These are phyloP conservation scores for Xestia c-nigrum DNA, from an alignment of 2,888 invertebrate species.

Conservation along the genomic window DNA sequence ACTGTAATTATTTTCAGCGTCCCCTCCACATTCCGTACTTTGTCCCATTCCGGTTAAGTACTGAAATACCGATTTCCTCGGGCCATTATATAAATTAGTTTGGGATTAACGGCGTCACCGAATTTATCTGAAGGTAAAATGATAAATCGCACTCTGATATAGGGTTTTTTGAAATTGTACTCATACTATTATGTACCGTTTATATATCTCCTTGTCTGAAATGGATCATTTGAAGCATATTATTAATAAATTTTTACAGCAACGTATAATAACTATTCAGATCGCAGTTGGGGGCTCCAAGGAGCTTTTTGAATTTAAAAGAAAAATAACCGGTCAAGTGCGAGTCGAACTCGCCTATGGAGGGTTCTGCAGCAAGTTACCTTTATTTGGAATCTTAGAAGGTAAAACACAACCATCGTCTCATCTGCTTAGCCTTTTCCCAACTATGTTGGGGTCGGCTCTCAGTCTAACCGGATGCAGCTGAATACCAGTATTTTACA, in stretches of 20 bases:
- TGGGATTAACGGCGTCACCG: conserved; percentile 71
- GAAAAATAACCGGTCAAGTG: too few relatives aligned
- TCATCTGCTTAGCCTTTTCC: too few relatives aligned
- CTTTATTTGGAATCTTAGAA: too few relatives aligned
- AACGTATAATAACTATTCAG: neutral
- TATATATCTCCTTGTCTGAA: too few relatives aligned
- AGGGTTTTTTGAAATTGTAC: neutral
- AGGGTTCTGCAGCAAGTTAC: too few relatives aligned
- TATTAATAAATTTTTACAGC: neutral
- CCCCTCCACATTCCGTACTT: conserved; percentile 60
- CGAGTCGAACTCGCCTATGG: too few relatives aligned
- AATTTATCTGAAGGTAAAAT: conserved; percentile 72
- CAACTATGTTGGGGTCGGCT: too few relatives aligned
- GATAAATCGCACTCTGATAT: conserved; percentile 52
- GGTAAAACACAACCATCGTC: too few relatives aligned
- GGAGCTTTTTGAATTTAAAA: neutral
- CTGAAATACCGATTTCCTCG: conserved; percentile 70
- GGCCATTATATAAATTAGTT: conserved; percentile 77
- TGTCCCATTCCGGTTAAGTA: conserved; percentile 64
- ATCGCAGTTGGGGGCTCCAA: neutral
- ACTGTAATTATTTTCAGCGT: conserved; percentile 50
- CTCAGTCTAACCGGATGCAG: too few relatives aligned
- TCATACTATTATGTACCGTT: too few relatives aligned
- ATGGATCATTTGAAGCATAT: too few relatives aligned
- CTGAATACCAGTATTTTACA: too few relatives aligned